Percentiles rank a stretch among this genome's conserved stretches.
Evolutionary conservation across 2,113 vertebrate genomes (phyloP).

Genomic region (Argyrosomus japonicus): DNA sequence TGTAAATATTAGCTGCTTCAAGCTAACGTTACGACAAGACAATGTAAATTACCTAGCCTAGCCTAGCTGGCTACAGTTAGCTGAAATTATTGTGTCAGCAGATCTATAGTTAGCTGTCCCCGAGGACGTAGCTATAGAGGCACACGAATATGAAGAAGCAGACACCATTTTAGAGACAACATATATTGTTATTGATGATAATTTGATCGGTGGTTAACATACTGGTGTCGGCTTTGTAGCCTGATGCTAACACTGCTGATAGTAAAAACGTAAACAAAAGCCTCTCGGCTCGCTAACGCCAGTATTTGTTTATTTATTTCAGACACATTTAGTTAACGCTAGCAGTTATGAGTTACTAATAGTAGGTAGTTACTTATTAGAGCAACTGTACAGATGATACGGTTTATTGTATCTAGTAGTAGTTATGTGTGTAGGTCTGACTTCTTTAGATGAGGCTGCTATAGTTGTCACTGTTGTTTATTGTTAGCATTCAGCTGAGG

Average conservation of each 20-base stretch:
- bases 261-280: constrained; percentile 78
- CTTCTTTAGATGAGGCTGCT: not conserved
- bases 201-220: not conserved
- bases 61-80: constrained; percentile 56
- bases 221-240: not conserved
- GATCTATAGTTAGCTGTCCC: constrained; percentile 20
- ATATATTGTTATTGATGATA: not conserved
- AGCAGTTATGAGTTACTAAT: not conserved
- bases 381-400: not conserved
- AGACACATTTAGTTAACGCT: not conserved
- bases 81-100: constrained; percentile 58
- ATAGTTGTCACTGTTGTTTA: constrained; percentile 25
- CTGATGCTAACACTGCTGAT: constrained; percentile 39
- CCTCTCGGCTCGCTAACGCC: constrained; percentile 15
- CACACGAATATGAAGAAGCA: not conserved
- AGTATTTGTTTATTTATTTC: not conserved
- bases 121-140: too few relatives aligned
- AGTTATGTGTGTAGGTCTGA: not conserved
- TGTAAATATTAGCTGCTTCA: constrained; percentile 30
- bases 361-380: not conserved
- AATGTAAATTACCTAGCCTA: constrained; percentile 62
- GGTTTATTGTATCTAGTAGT: not conserved
- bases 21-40: constrained; percentile 64
- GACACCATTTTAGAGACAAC: not conserved
- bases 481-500: constrained; percentile 57